Conservation (phyloP, 1,140 invertebrate genomes). For the Drosophila hydei region DNA sequence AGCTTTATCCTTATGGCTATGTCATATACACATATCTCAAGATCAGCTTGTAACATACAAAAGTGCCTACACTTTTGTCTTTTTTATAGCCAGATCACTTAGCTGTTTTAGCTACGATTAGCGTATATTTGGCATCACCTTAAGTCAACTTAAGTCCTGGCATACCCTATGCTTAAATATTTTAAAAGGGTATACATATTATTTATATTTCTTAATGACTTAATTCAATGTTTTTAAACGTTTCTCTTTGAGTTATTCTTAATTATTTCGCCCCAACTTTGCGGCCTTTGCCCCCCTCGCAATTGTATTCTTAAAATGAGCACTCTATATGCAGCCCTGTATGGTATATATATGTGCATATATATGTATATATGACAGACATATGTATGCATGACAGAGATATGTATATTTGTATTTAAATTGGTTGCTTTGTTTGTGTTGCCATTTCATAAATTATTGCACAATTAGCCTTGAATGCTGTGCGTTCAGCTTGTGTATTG, state of each 20-base stretch:
- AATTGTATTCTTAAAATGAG: conserved; percentile 1
- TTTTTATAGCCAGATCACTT: too few relatives aligned
- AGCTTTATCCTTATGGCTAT: too few relatives aligned
- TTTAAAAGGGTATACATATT: not conserved
- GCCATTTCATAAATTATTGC: conserved; percentile 74
- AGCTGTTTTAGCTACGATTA: too few relatives aligned
- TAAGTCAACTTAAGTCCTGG: too few relatives aligned
- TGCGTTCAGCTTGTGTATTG: conserved; percentile 20
- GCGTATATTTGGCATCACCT: too few relatives aligned
- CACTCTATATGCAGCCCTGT: not conserved
- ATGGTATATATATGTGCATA: not conserved
- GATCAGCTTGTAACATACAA: too few relatives aligned
- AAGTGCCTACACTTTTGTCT: too few relatives aligned
- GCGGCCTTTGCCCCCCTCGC: not conserved
- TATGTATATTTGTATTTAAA: conserved; percentile 40
- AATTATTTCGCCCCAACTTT: conserved; percentile 2
- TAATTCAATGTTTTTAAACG: conserved; percentile 12
- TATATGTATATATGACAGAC: not conserved
- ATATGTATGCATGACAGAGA: not conserved
- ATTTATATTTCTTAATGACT: conserved; percentile 17
- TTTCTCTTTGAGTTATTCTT: conserved; percentile 12
- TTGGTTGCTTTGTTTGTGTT: conserved; percentile 60
- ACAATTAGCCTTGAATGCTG: conserved; percentile 69
- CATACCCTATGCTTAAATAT: too few relatives aligned
- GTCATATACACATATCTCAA: too few relatives aligned